A percentile compares a stretch with the other conserved stretches of the same genome.
Conservation (phyloP, 2,888 invertebrate species). For the Ennomos fuscantarius region DNA sequence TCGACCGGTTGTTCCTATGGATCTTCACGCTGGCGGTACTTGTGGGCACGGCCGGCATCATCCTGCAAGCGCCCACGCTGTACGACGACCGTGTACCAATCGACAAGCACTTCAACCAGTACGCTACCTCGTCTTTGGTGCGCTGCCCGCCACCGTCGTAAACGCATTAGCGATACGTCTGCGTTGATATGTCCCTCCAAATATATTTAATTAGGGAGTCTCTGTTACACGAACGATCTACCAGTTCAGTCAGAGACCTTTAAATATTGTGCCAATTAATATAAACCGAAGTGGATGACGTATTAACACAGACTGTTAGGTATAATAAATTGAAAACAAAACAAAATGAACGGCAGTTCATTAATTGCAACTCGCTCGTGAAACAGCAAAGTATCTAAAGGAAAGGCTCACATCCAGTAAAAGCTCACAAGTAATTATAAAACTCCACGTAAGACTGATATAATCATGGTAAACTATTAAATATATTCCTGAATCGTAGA, state of each 20-base stretch:
- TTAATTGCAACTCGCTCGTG: conserved; percentile 18
- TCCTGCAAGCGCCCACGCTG: conserved; percentile 96
- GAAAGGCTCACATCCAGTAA: conserved; percentile 13
- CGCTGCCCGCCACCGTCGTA: conserved; percentile 90
- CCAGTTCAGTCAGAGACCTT: conserved; percentile 14
- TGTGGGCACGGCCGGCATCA: conserved; percentile 97
- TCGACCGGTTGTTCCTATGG: conserved; percentile 98
- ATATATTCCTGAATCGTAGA: conserved; percentile 16
- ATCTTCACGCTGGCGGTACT: conserved; percentile 98
- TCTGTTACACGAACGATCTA: not conserved
- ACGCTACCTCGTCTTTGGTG: conserved; percentile 91
- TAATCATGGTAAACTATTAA: conserved; percentile 26
- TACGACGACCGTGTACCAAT: conserved; percentile 96
- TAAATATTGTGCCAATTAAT: conserved; percentile 23
- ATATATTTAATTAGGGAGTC: conserved; percentile 1
- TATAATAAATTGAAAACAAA: conserved; percentile 16
- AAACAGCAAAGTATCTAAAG: conserved; percentile 9
- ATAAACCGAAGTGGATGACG: conserved; percentile 13
- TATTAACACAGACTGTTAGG: conserved; percentile 22
- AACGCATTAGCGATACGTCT: conserved; percentile 30
- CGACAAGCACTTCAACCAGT: conserved; percentile 94
- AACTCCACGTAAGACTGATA: conserved; percentile 39
- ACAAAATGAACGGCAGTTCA: conserved; percentile 14
- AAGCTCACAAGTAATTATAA: conserved; percentile 19
- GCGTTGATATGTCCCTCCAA: conserved; percentile 25